A percentile compares a stretch with the other conserved stretches of the same genome.
These are phyloP conservation scores for Caiman crocodilus DNA, from an alignment of 2,797 vertebrate species.

Conservation along the genomic window DNA sequence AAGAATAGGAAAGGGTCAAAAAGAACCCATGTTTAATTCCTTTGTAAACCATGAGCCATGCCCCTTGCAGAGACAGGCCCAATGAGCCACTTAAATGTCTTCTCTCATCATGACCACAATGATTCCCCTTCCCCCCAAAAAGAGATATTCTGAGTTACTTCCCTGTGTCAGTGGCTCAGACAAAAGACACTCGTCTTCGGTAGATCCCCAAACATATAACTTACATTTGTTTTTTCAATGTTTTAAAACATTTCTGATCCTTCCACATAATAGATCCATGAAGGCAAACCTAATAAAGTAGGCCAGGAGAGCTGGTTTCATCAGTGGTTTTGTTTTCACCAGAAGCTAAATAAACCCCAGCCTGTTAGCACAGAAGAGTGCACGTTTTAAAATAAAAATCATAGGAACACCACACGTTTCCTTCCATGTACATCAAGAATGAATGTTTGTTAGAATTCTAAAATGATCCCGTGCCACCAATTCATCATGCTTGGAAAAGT, in stretches of 20 bases:
- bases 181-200: not conserved
- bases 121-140: not conserved
- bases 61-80: not conserved
- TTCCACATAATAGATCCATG: not conserved
- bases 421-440: not conserved
- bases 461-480: not conserved
- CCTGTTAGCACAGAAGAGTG: not conserved
- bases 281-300: not conserved
- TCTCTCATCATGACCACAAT: too few relatives aligned
- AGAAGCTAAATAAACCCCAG: not conserved
- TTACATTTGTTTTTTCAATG: not conserved
- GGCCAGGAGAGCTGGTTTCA: not conserved
- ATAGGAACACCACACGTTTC: not conserved
- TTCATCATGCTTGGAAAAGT: not conserved
- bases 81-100: not conserved
- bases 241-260: not conserved
- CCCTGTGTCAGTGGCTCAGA: not conserved
- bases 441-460: not conserved
- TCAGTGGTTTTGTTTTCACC: not conserved
- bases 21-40: not conserved
- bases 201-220: not conserved
- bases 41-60: not conserved
- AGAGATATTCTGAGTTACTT: not conserved
- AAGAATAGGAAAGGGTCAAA: not conserved
- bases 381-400: not conserved